Conservation (phyloP, 2,797 vertebrate genomes). For the Sebastes kiyomatsui region DNA sequence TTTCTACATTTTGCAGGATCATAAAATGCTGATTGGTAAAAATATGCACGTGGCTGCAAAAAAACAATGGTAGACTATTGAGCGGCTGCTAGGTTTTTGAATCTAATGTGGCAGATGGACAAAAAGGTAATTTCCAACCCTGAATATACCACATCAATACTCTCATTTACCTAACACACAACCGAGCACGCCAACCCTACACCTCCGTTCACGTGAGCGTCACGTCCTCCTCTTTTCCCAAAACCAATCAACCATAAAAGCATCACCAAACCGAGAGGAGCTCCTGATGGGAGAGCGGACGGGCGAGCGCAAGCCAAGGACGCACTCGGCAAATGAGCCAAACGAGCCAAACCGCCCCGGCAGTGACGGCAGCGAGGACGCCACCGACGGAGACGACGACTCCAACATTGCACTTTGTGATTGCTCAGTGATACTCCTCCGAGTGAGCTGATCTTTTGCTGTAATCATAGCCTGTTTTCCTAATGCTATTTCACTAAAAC, state of each 20-base stretch:
- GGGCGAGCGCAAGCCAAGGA: slow-evolving; percentile 18
- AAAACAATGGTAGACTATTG: no score
- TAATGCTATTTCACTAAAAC: slow-evolving; percentile 54
- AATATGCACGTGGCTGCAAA: no score
- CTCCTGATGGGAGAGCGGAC: not conserved
- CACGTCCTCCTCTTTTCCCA: not conserved
- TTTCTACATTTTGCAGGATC: not conserved
- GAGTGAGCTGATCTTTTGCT: slow-evolving; percentile 28
- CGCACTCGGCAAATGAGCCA: slow-evolving; percentile 54
- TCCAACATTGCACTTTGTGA: slow-evolving; percentile 46
- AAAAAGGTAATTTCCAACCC: no score
- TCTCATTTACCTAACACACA: not conserved
- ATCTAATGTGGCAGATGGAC: no score
- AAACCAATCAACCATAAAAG: slow-evolving; percentile 35
- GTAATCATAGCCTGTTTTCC: slow-evolving; percentile 44
- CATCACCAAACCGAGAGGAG: slow-evolving; percentile 15
- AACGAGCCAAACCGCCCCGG: not conserved
- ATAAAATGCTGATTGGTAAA: no score
- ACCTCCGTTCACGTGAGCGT: not conserved
- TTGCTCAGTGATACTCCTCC: slow-evolving; percentile 48
- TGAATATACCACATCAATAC: not conserved
- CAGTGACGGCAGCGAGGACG: not conserved
- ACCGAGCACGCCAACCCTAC: not conserved
- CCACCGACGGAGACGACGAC: not conserved
- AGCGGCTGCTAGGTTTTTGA: no score